phyloP scores from a whole-genome alignment of 2,888 invertebrate species.

The Unio delphinus region DNA sequence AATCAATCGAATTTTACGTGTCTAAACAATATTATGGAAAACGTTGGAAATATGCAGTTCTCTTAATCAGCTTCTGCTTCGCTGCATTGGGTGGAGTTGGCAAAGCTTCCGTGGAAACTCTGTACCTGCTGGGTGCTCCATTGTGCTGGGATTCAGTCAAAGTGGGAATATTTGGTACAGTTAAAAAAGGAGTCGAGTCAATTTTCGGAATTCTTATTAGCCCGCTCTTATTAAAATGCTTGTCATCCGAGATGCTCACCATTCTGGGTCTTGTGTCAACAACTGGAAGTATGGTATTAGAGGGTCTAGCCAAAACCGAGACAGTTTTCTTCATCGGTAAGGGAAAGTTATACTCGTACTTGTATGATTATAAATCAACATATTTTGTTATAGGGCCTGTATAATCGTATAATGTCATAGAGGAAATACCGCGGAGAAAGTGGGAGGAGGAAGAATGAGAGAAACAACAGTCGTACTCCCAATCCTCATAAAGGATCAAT shows the following conservation, averaged over 20 bases:
- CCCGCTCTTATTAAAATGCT: slow-evolving; percentile 26
- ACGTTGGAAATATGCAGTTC: slow-evolving; percentile 23
- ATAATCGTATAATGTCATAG: no score
- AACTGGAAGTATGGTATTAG: slow-evolving; percentile 24
- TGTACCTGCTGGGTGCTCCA: slow-evolving; percentile 41
- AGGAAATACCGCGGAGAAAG: no score
- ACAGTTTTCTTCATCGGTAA: slow-evolving; percentile 33
- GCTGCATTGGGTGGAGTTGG: slow-evolving; percentile 14
- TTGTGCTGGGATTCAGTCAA: slow-evolving; percentile 44
- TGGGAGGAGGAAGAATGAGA: no score
- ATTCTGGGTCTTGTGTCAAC: slow-evolving; percentile 16
- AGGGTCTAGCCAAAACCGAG: slow-evolving; percentile 32
- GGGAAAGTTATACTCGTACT: neutral
- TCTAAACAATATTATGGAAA: slow-evolving; percentile 5
- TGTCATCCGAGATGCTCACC: slow-evolving; percentile 34
- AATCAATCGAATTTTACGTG: slow-evolving; percentile 16
- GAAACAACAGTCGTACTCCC: no score
- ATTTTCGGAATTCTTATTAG: slow-evolving; percentile 25
- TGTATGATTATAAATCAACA: no score
- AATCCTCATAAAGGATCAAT: no score
- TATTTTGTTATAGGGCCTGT: no score
- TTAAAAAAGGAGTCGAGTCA: slow-evolving; percentile 11
- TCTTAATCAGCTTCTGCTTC: slow-evolving; percentile 26
- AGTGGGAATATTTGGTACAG: slow-evolving; percentile 34
- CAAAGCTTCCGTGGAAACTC: slow-evolving; percentile 27